Base-by-base conservation (phyloP, 2,113 vertebrate genomes). In the Oenanthe oenanthe region DNA sequence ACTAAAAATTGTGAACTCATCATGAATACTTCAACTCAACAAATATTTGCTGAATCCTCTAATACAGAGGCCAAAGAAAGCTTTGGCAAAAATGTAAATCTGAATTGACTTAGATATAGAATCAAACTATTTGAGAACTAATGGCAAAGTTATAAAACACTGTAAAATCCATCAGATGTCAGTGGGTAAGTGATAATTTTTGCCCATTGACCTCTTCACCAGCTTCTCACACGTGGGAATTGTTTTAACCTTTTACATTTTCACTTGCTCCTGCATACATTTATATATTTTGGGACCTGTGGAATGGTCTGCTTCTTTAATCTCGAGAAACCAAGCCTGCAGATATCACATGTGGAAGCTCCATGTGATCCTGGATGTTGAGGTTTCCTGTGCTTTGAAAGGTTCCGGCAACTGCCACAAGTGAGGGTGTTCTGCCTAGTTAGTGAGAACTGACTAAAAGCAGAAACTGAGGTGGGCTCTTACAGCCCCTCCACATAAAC, bases 291-390 rank as follows among this genome's bases (percentile, higher is more conserved):
- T 28, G 45, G 22, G 29, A 32, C 18, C 58, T 17, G 26, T 34
- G 8, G 24, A 12, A 13, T 47, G 22, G 20, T 32, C 50, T 61
- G 21, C 16, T 74, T 51, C 70, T 89, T 81, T 38, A 47, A n/a
- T 25, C 26, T 15, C 73, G 50, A 57, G 40, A 82, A 68, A 42
- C 21, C 15, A 48, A 68, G 17, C 15, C 67, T 38, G 47, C 16
- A 78, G 50, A 34, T 19, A 22, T 13, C 57, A 19, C 9, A 20
- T 0, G 0, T 8, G 19, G 63, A 56, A 21, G 18, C 40, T 36
- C 26, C 21, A 20, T n/a, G 38, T n/a, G 38, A 57, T 32, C 10
- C 47, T 72, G 31, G 31, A 36, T 9, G 3, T n/a, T 0, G 0
- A 70, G 16, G 29, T 13, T 12, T 66, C 29, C 58, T 74, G 43